Conservation (phyloP, 2,888 invertebrate genomes). For the Cacoxenus indagator region DNA sequence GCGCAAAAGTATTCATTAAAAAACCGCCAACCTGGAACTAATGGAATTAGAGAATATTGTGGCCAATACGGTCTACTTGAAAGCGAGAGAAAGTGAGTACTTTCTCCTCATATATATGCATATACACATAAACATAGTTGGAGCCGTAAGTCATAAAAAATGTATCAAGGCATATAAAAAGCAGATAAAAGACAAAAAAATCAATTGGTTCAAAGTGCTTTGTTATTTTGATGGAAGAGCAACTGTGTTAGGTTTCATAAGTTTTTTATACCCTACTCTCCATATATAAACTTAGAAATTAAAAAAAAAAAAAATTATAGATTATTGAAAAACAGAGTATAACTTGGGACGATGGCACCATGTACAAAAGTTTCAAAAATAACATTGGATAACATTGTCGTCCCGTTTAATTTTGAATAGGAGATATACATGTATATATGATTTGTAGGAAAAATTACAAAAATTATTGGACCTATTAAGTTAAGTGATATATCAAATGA, state of each 20-base stretch:
- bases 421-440: too few species aligned
- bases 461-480: too few species aligned
- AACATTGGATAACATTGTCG: too few species aligned
- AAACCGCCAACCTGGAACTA: constrained; percentile 95
- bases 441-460: too few species aligned
- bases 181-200: background rate
- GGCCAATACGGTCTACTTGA: constrained; percentile 99
- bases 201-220: constrained; percentile 12
- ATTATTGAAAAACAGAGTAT: too few species aligned
- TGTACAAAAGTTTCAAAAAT: too few species aligned
- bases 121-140: background rate
- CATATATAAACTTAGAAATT: too few species aligned
- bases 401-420: too few species aligned
- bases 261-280: background rate
- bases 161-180: background rate
- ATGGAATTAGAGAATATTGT: constrained; percentile 99
- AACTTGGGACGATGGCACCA: too few species aligned
- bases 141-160: background rate
- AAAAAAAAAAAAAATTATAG: too few species aligned
- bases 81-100: constrained; percentile 96
- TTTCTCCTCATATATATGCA: background rate
- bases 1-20: constrained; percentile 69
- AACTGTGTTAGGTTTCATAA: background rate
- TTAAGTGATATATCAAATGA: too few species aligned
- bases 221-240: background rate